phyloP scores from a whole-genome alignment of 2,113 vertebrate genomes.

The Procavia capensis region DNA sequence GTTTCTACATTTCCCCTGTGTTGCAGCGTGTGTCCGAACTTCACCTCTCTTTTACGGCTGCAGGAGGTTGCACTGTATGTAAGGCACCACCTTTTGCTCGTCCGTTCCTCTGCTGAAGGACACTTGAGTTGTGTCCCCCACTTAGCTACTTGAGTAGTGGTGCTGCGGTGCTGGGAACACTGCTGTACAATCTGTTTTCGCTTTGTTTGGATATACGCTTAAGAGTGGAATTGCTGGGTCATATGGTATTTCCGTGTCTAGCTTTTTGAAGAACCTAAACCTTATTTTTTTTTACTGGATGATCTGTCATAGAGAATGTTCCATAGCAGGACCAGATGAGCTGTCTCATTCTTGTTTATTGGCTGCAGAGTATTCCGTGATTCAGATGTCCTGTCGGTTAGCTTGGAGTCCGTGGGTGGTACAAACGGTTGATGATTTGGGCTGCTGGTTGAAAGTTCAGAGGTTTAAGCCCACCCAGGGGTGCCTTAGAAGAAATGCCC shows the following conservation, averaged over 20 bases:
- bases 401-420: neutral
- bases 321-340: neutral
- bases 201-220: neutral
- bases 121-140: neutral
- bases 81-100: neutral
- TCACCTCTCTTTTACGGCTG: neutral
- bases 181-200: neutral
- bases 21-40: neutral
- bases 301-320: neutral
- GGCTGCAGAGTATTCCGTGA: neutral
- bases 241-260: neutral
- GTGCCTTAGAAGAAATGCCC: neutral
- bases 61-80: accelerated
- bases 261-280: neutral
- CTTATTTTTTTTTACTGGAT: neutral
- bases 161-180: neutral
- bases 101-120: neutral
- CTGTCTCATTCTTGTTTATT: neutral
- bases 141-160: neutral
- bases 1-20: neutral
- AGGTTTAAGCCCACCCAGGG: neutral
- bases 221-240: neutral
- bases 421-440: neutral
- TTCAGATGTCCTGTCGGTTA: neutral
- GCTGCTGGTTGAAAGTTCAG: neutral